phyloP scores from a whole-genome alignment of 2,888 invertebrate genomes.

The Andrena chrysosceles region DNA sequence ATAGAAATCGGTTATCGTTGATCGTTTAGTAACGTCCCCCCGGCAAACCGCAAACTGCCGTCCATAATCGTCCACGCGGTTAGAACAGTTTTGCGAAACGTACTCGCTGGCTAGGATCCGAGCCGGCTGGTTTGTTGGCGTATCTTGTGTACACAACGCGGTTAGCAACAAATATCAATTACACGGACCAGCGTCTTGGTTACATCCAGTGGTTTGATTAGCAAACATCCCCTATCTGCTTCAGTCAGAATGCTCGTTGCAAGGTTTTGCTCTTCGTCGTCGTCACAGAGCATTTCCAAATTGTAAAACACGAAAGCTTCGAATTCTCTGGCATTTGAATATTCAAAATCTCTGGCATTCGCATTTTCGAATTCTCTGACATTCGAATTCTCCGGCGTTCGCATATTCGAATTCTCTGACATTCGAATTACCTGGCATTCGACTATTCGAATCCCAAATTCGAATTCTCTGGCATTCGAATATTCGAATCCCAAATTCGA shows the following conservation, averaged over 20 bases:
- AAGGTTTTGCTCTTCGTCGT: constrained; percentile 1
- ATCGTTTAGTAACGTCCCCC: constrained; percentile 66
- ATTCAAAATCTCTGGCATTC: no score
- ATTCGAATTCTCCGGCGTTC: no score
- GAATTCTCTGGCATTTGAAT: neutral
- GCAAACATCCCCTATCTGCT: constrained; percentile 6
- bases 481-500: no score
- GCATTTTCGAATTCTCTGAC: no score
- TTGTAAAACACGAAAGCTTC: no score
- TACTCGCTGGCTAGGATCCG: constrained; percentile 32
- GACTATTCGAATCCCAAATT: no score
- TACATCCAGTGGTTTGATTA: constrained; percentile 7
- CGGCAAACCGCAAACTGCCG: constrained; percentile 73
- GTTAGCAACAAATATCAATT: constrained; percentile 66
- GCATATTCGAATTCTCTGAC: no score
- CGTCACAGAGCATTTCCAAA: neutral
- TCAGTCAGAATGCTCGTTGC: neutral
- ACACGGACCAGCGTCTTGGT: constrained; percentile 37
- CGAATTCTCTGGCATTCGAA: no score
- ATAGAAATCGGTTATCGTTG: constrained; percentile 70
- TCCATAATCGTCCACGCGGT: constrained; percentile 64
- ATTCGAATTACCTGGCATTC: no score
- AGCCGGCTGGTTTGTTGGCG: constrained; percentile 54
- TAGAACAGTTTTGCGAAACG: constrained; percentile 62
- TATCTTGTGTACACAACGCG: constrained; percentile 43